These are phyloP conservation scores for Carterocephalus palaemon DNA, from an alignment of 2,888 invertebrate species.

Conservation along the genomic window DNA sequence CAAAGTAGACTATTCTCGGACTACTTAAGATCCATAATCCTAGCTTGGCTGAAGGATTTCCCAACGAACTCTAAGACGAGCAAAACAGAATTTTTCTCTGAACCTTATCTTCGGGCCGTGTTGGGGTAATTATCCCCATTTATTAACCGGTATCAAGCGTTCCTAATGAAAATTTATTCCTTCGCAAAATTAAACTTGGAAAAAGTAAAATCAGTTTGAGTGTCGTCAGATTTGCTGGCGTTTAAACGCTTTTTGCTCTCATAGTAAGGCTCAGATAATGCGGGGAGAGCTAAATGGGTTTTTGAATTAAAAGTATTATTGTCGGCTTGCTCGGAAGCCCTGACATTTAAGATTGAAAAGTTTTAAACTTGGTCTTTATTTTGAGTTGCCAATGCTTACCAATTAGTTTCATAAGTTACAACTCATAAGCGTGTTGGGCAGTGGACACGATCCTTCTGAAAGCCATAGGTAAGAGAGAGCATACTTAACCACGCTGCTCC, in stretches of 20 bases:
- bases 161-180: conserved; percentile 72
- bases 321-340: too few relatives aligned
- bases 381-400: too few relatives aligned
- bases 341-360: too few relatives aligned
- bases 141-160: conserved; percentile 59
- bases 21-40: too few relatives aligned
- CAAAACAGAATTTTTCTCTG: conserved; percentile 11
- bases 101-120: conserved; percentile 23
- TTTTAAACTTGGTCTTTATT: too few relatives aligned
- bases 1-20: too few relatives aligned
- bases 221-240: conserved; percentile 31
- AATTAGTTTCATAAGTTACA: too few relatives aligned
- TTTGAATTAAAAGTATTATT: too few relatives aligned
- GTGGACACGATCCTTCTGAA: too few relatives aligned
- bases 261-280: conserved; percentile 16
- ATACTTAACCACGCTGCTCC: too few relatives aligned
- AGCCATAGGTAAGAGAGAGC: too few relatives aligned
- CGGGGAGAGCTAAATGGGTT: conserved; percentile 8
- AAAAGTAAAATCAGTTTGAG: conserved; percentile 38
- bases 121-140: conserved; percentile 61
- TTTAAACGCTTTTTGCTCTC: conserved; percentile 22
- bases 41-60: conserved; percentile 6
- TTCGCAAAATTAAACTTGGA: conserved; percentile 55
- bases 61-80: conserved; percentile 10
- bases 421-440: too few relatives aligned